Base-by-base conservation (phyloP, 2,113 vertebrate species). In the Cebus imitator region DNA sequence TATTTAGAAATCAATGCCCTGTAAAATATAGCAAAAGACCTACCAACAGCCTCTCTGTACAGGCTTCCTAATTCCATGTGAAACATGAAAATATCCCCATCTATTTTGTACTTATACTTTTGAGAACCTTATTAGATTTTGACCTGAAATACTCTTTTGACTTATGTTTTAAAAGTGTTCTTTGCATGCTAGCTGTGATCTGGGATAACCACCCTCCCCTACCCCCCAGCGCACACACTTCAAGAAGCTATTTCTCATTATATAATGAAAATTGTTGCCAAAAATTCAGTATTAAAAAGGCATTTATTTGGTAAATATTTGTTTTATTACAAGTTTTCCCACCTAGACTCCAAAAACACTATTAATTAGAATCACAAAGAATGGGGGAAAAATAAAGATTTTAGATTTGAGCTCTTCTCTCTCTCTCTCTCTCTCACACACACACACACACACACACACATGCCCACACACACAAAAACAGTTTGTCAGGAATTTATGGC, bases 1-100 rank as follows among this genome's bases (percentile, higher is more conserved):
- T 79, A 94, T 96, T 97, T 97, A 95, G 88, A 85, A 95, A 79
- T 40, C 66, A 86, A 83, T 75, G 73, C 86, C 86, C 70, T 92
- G 84, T 5, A 94, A 85, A 95, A 84, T 7, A 40, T 37, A 92
- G 84, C 12, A 45, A 73, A 90, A 93, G 78, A 86, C 61, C 75
- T 92, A 94, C 87, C 92, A 94, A 82, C 55, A 83, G 58, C 45
- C 32, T 85, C 66, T 85, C 95, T 76, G 30, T 68, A 87, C 20
- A 66, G 66, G 52, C 68, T 95, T 76, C 83, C 85, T 79, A 61
- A 90, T 91, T 93, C 79, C 37, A 93, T 68, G 55, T 64, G 70
- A 94, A 97, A 70, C 50, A 90, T 75, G 79, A 89, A 97, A 94
- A 93, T 80, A 90, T 1, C 17, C 79, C 58, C 76, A 95, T 91